These are phyloP conservation scores for Aurelia aurita DNA, from an alignment of 30 jellyfish, hydroid and myxozoan species.

Conservation along the genomic window DNA sequence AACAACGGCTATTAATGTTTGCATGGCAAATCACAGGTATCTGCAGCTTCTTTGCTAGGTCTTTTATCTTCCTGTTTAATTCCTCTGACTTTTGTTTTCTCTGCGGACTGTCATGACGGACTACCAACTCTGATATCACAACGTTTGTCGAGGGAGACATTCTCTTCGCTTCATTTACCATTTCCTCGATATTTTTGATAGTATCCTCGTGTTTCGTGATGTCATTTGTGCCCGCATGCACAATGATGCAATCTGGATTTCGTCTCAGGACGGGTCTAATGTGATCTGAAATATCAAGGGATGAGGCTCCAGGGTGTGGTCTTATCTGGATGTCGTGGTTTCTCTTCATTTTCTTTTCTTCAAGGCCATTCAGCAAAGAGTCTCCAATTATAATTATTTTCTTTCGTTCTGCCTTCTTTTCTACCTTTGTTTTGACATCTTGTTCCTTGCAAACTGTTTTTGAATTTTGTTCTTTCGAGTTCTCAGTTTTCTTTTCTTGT, in stretches of 20 bases:
- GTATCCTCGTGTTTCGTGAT: neutral
- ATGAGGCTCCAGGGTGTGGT: too few relatives aligned
- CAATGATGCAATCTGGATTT: neutral
- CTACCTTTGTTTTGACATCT: neutral
- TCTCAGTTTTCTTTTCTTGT: slow-evolving; percentile 2
- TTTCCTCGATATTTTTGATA: neutral
- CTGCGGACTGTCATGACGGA: neutral
- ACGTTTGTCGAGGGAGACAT: too few relatives aligned
- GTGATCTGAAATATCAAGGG: neutral
- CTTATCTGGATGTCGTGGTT: too few relatives aligned
- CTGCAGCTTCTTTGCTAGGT: neutral
- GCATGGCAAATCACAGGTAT: neutral
- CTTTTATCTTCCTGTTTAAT: neutral
- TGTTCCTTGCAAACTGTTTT: neutral
- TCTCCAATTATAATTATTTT: neutral
- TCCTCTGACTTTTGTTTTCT: neutral
- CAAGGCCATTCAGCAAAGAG: slow-evolving; percentile 1
- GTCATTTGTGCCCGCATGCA: neutral
- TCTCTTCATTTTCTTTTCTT: too few relatives aligned
- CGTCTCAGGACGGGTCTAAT: neutral
- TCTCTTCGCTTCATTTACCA: too few relatives aligned
- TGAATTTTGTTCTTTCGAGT: neutral
- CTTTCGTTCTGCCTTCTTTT: neutral
- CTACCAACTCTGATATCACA: neutral
- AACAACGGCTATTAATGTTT: neutral